Base-by-base conservation (phyloP, 1,140 invertebrate species). In the Planococcus citri region DNA sequence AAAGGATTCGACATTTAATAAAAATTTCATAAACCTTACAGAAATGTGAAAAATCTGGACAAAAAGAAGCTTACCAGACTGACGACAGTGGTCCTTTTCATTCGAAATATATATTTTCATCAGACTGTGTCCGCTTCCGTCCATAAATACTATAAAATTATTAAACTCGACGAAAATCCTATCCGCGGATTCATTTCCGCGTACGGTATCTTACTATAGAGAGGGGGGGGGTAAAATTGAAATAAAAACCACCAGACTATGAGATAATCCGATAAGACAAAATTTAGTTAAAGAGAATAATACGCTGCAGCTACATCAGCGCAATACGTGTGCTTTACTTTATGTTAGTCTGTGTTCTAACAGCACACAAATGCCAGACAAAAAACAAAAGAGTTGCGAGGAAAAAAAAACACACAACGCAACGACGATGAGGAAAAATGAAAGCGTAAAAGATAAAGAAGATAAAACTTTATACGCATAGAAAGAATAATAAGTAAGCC, bases 211-310 rank as follows among this genome's bases (percentile, higher is more conserved):
- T n/a, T n/a, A n/a, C n/a, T n/a, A n/a, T n/a, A n/a, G n/a, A n/a
- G n/a, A n/a, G n/a, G n/a, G n/a, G n/a, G n/a, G n/a, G 41, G 3
- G 41, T 20, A 20, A 51, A 51, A 51, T 51, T 51, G 41, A 51
- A 51, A 51, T 20, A 51, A 51, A 20, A 51, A 51, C 41, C 41
- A 51, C 41, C 41, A 51, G 41, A 51, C 41, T 51, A 51, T 17
- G 41, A n/a, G n/a, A 51, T 51, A 51, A 51, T 51, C 41, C 41
- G 41, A 51, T 51, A 51, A 51, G 41, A 51, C 41, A 51, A 51
- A 51, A 51, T 51, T 51, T 51, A 51, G 41, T 51, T 20, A 51
- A 20, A 51, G n/a, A 51, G 17, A 37, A n/a, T n/a, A n/a, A n/a
- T n/a, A n/a, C n/a, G n/a, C n/a, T n/a, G n/a, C n/a, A n/a, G n/a